Conservation (phyloP, 2,113 vertebrate species). For the Chlorodrepanis virens region DNA sequence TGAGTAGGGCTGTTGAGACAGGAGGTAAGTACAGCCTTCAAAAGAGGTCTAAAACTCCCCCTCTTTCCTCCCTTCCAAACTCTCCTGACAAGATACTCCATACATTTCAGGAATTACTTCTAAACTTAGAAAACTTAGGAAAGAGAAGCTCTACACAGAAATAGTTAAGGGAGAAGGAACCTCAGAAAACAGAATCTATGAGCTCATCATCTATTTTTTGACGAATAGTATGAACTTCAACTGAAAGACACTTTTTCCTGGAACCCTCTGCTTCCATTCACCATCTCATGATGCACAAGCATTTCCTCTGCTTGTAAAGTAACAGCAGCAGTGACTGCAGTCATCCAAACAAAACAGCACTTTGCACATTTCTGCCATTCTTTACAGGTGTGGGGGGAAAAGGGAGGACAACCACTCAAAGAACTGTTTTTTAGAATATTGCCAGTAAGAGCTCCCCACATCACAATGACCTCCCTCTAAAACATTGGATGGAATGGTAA, state of each 20-base stretch:
- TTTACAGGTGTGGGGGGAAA: background rate
- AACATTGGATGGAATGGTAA: rapidly evolving
- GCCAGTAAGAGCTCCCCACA: background rate
- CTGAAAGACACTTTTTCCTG: background rate
- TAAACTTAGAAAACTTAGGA: background rate
- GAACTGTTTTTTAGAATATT: background rate
- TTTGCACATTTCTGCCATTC: background rate
- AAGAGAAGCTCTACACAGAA: background rate
- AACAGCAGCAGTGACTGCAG: background rate
- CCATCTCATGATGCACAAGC: background rate
- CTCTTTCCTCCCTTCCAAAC: background rate
- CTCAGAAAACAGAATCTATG: background rate
- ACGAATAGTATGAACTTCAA: background rate
- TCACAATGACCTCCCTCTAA: background rate
- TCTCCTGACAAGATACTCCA: background rate
- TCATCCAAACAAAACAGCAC: background rate
- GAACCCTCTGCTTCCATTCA: background rate
- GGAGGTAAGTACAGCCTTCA: background rate
- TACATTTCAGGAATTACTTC: background rate
- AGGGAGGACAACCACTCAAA: background rate
- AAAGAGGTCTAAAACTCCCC: background rate
- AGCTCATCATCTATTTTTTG: background rate
- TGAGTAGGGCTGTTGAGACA: background rate
- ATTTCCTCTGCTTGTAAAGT: background rate
- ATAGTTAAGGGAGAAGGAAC: background rate